Percentiles rank a stretch among this genome's conserved stretches.
phyloP scores from a whole-genome alignment of 2,797 vertebrate species.

The Hydrophis major region DNA sequence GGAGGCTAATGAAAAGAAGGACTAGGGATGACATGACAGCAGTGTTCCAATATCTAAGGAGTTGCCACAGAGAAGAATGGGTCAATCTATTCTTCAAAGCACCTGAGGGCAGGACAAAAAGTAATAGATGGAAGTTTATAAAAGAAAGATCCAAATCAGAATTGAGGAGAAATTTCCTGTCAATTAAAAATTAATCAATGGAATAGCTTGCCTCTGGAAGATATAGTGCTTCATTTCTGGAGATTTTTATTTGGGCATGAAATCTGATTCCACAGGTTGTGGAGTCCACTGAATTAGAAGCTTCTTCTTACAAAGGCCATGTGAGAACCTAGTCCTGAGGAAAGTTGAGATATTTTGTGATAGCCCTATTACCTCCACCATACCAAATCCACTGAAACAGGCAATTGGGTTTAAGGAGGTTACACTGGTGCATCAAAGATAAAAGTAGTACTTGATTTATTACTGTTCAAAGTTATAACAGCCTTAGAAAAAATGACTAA shows the following conservation, averaged over 20 bases:
- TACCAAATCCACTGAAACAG: not conserved
- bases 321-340: not conserved
- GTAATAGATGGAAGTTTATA: not conserved
- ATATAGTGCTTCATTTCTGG: not conserved
- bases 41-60: not conserved
- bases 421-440: not conserved
- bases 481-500: not conserved
- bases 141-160: not conserved
- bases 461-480: not conserved
- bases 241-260: not conserved
- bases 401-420: not conserved
- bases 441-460: not conserved
- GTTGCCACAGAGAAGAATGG: too few species aligned
- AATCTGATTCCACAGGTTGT: not conserved
- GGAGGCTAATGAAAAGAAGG: not conserved
- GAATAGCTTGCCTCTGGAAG: not conserved
- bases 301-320: not conserved
- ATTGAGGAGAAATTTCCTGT: not conserved
- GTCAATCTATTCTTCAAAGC: not conserved
- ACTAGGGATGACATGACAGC: not conserved
- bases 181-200: not conserved
- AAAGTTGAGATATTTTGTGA: not conserved
- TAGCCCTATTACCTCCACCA: not conserved
- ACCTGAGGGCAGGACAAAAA: not conserved
- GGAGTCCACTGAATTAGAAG: not conserved